A percentile compares a stretch with the other conserved stretches of the same genome.
phyloP scores from a whole-genome alignment of 2,888 invertebrate genomes.

The Argyresthia albistria region DNA sequence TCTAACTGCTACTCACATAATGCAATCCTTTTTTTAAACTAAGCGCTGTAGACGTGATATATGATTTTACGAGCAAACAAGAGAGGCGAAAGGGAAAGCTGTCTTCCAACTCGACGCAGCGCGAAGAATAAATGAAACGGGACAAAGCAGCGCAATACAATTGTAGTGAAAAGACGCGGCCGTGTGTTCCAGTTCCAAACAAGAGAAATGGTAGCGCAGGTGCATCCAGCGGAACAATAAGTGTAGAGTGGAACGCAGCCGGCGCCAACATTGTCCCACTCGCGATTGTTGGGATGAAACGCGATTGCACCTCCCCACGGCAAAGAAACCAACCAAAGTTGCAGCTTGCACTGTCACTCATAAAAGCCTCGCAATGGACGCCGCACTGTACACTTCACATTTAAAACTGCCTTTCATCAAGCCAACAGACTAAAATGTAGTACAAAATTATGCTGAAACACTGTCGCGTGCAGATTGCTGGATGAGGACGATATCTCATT shows the following conservation, averaged over 20 bases:
- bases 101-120: constrained; percentile 27
- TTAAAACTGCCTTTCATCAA: too few species aligned
- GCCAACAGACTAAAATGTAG: too few species aligned
- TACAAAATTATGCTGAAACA: too few species aligned
- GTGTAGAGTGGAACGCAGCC: not conserved
- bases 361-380: not conserved
- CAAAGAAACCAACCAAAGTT: not conserved
- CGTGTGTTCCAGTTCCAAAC: constrained; percentile 58
- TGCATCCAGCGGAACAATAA: constrained; percentile 31
- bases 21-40: too few species aligned
- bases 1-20: too few species aligned
- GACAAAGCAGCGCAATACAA: constrained; percentile 61
- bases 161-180: constrained; percentile 60
- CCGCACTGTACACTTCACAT: too few species aligned
- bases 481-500: too few species aligned
- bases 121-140: constrained; percentile 46
- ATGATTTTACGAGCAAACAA: constrained; percentile 15
- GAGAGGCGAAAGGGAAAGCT: constrained; percentile 37
- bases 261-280: constrained; percentile 29
- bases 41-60: not conserved
- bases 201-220: constrained; percentile 50
- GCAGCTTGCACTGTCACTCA: not conserved
- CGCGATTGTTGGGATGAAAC: not conserved
- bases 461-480: too few species aligned
- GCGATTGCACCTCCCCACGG: not conserved